Evolutionary conservation across 2,888 invertebrate genomes (phyloP).

Genomic region (Pseudococcus jackbeardsleyi): DNA sequence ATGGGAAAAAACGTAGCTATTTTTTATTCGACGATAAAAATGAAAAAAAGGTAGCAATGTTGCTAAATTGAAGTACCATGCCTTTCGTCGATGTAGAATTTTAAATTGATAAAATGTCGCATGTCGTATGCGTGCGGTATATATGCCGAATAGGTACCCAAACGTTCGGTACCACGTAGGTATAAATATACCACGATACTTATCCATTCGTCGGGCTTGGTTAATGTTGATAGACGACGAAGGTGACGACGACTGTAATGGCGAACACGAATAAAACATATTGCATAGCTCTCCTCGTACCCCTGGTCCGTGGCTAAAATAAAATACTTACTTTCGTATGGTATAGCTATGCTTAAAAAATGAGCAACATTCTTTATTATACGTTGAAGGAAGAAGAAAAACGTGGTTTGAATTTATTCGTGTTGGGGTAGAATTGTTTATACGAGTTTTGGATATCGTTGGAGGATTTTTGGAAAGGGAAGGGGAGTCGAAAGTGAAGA

Average conservation of each 20-base stretch:
- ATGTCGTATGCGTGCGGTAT: neutral
- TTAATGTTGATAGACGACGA: neutral
- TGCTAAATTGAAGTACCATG: neutral
- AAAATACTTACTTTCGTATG: neutral
- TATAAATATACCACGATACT: neutral
- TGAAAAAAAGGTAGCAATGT: neutral
- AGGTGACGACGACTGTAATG: neutral
- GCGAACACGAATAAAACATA: neutral
- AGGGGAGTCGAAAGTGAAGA: too few species aligned
- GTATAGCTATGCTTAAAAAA: conserved; percentile 22
- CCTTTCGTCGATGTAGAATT: neutral
- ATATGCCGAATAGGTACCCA: too few species aligned
- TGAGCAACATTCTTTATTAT: conserved; percentile 19
- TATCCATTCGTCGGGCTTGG: neutral
- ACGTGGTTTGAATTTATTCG: conserved; percentile 8
- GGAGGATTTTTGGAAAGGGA: too few species aligned
- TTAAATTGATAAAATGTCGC: neutral
- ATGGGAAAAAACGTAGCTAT: neutral
- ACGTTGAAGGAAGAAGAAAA: neutral
- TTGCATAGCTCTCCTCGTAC: neutral
- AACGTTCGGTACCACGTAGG: neutral
- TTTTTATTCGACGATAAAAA: neutral
- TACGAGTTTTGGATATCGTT: too few species aligned
- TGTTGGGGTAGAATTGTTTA: neutral
- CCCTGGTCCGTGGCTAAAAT: neutral